These are phyloP conservation scores for Acanthurus leucopareius DNA, from an alignment of 2,797 vertebrate genomes.

Conservation along the genomic window DNA sequence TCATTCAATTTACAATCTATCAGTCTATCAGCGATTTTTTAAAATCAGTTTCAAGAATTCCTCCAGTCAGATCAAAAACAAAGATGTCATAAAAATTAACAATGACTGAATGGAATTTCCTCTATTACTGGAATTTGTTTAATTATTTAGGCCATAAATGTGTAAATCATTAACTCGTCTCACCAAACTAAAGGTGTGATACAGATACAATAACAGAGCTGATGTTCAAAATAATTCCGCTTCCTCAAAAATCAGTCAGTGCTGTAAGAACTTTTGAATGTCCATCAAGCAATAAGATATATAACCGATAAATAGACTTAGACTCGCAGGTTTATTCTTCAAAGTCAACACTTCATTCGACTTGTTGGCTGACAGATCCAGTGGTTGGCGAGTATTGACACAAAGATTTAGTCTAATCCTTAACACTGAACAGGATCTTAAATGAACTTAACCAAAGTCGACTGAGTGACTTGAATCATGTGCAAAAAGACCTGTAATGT, in stretches of 20 bases:
- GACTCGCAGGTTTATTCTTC: neutral
- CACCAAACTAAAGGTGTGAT: neutral
- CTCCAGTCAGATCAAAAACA: slow-evolving; percentile 7
- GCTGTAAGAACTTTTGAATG: neutral
- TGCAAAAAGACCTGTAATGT: too few species aligned
- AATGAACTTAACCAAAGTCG: neutral
- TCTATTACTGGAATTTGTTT: neutral
- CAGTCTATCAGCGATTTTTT: slow-evolving; percentile 14
- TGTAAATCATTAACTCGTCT: neutral
- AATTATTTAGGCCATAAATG: slow-evolving; percentile 16
- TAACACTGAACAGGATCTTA: neutral
- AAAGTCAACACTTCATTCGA: neutral
- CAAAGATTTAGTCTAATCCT: neutral
- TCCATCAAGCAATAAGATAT: neutral
- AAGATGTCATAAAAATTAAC: neutral
- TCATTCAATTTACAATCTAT: neutral
- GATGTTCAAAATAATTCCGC: neutral
- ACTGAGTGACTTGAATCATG: neutral
- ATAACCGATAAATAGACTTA: neutral
- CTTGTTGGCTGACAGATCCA: neutral
- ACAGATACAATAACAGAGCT: neutral
- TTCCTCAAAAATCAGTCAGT: neutral
- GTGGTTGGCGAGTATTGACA: slow-evolving; percentile 7
- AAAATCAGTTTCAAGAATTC: neutral
- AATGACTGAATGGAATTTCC: neutral